Conservation (phyloP, 1,140 invertebrate species). For the Drosophila willistoni region DNA sequence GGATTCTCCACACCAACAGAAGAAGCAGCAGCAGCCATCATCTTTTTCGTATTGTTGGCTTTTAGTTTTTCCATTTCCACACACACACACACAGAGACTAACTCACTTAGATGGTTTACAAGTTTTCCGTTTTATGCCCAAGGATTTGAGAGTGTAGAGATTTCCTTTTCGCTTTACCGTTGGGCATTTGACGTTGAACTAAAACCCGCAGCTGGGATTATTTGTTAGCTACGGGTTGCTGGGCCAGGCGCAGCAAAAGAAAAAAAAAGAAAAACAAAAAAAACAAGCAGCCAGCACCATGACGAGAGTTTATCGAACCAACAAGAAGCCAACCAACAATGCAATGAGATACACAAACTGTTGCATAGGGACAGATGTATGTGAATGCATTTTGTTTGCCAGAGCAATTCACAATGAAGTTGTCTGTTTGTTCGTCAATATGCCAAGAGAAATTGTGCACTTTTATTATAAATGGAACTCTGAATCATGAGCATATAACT, state of each 20-base stretch:
- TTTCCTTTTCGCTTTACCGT: conserved; percentile 62
- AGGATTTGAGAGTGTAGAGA: conserved; percentile 41
- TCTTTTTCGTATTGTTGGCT: conserved; percentile 34
- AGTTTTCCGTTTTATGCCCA: conserved; percentile 71
- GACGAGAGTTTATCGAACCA: conserved; percentile 29
- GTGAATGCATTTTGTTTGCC: conserved; percentile 3
- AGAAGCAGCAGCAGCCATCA: conserved; percentile 3
- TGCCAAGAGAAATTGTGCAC: background rate
- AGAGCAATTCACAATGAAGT: conserved; percentile 1
- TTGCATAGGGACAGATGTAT: conserved; percentile 11
- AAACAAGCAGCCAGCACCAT: conserved; percentile 5
- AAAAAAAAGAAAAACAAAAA: conserved; percentile 38
- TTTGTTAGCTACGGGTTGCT: conserved; percentile 36
- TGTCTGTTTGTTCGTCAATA: background rate
- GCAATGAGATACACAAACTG: conserved; percentile 13
- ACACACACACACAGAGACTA: conserved; percentile 11
- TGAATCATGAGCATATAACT: background rate
- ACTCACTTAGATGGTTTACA: conserved; percentile 45
- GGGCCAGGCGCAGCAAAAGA: conserved; percentile 15
- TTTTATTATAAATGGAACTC: background rate
- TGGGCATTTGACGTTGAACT: conserved; percentile 62
- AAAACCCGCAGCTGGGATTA: conserved; percentile 42
- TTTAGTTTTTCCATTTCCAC: conserved; percentile 65
- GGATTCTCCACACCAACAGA: conserved; percentile 56
- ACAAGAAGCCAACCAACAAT: conserved; percentile 20